Conservation (phyloP, 2,797 vertebrate species). For the Falco berigora region DNA sequence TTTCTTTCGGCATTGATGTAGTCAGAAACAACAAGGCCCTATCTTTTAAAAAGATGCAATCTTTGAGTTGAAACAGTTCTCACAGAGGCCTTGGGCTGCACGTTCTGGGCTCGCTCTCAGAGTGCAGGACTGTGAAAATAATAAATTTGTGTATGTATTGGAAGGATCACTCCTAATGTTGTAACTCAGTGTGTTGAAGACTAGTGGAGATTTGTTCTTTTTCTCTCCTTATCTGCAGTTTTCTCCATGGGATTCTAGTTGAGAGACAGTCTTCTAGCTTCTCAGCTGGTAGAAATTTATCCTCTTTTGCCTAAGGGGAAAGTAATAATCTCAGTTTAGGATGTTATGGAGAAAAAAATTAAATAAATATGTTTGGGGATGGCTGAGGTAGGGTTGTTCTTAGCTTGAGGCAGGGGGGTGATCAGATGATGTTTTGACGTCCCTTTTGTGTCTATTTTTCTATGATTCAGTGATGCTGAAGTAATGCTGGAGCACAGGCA, state of each 20-base stretch:
- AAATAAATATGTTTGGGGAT: not conserved
- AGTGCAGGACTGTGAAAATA: not conserved
- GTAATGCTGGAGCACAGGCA: not conserved
- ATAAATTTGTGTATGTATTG: fast-evolving
- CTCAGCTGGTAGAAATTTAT: not conserved
- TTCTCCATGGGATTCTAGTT: not conserved
- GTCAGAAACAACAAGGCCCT: not conserved
- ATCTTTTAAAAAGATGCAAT: not conserved
- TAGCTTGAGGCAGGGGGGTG: not conserved
- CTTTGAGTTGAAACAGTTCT: not conserved
- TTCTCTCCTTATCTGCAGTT: not conserved
- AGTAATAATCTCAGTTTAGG: not conserved
- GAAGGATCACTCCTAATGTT: not conserved
- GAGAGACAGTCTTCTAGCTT: not conserved
- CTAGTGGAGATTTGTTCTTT: not conserved
- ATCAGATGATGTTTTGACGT: not conserved
- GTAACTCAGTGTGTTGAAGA: not conserved
- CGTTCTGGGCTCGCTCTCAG: not conserved
- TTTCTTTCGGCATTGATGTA: not conserved
- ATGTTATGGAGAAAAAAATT: not conserved
- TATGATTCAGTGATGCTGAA: not conserved
- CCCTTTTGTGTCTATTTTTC: not conserved
- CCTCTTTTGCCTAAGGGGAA: not conserved
- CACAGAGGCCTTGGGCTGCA: not conserved
- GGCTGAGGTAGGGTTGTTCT: not conserved